Percentiles rank a stretch among this genome's conserved stretches.
Evolutionary conservation across 1,140 invertebrate genomes (phyloP).

Genomic region (Ips typographus): DNA sequence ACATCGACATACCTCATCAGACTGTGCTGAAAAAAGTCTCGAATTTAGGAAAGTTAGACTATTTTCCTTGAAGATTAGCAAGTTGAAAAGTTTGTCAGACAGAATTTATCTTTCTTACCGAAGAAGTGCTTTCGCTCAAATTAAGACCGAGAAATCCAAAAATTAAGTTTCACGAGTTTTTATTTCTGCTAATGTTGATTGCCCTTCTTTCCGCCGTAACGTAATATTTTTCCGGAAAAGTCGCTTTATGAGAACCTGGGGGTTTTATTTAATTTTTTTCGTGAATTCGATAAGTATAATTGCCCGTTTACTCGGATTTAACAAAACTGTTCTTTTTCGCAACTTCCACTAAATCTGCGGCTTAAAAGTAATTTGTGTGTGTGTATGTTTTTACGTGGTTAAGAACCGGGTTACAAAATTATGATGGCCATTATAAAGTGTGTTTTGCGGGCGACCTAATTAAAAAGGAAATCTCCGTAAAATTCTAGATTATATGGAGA

Average conservation of each 20-base stretch:
- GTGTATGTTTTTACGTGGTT: constrained; percentile 2
- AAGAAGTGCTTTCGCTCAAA: constrained; percentile 25
- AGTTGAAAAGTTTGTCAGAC: constrained; percentile 32
- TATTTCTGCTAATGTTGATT: constrained; percentile 26
- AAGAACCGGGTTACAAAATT: constrained; percentile 11
- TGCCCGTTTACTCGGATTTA: neutral
- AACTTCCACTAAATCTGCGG: constrained; percentile 9
- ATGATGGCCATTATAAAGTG: constrained; percentile 14
- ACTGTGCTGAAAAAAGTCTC: constrained; percentile 7
- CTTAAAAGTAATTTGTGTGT: constrained; percentile 14
- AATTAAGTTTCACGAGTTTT: constrained; percentile 28
- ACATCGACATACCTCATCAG: constrained; percentile 1
- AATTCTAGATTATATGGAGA: constrained; percentile 14
- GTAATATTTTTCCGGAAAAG: too few relatives aligned
- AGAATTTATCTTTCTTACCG: constrained; percentile 26
- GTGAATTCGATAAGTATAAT: neutral
- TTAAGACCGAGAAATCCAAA: constrained; percentile 25
- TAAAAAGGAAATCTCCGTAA: constrained; percentile 16
- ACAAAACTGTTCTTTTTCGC: neutral
- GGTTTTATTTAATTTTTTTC: neutral
- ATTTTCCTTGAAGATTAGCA: constrained; percentile 25
- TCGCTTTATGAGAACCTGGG: too few relatives aligned
- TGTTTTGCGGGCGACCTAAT: constrained; percentile 6
- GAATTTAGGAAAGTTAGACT: constrained; percentile 18
- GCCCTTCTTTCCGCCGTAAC: neutral